Percentiles rank a stretch among this genome's conserved stretches.
These are phyloP conservation scores for Porites divaricata DNA, from an alignment of 92 coral and sea anemone species.

Conservation along the genomic window DNA sequence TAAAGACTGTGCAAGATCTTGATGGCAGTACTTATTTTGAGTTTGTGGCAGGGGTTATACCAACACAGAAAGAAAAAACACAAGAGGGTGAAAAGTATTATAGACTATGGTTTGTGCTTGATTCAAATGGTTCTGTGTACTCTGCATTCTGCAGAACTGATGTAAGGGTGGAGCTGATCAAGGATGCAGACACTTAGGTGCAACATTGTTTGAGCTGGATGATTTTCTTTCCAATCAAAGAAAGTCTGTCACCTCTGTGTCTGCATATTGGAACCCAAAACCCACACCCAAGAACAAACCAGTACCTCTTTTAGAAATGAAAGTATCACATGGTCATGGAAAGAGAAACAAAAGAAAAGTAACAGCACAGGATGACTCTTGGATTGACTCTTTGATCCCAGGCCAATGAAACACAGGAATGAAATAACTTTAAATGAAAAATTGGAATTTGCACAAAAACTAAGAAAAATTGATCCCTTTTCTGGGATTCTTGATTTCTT, in stretches of 20 bases:
- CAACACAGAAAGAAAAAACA: conserved; percentile 70
- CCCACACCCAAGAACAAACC: conserved; percentile 65
- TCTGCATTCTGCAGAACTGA: conserved; percentile 80
- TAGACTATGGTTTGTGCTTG: conserved; percentile 68
- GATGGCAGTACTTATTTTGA: conserved; percentile 57
- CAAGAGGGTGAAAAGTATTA: conserved; percentile 68
- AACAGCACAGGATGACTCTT: conserved; percentile 62
- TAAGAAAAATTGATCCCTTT: conserved; percentile 52
- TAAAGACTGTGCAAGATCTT: conserved; percentile 59
- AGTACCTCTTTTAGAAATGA: conserved; percentile 52
- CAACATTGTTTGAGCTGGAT: conserved; percentile 69
- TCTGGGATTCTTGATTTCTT: conserved; percentile 72
- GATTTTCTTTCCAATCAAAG: conserved; percentile 65
- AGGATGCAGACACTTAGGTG: conserved; percentile 80
- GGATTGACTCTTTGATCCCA: conserved; percentile 76
- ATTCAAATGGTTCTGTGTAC: conserved; percentile 60
- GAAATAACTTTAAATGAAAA: conserved; percentile 49
- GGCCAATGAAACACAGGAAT: conserved; percentile 62
- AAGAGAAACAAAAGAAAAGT: conserved; percentile 58
- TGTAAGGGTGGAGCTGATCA: conserved; percentile 82
- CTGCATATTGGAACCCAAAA: conserved; percentile 77
- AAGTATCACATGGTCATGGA: conserved; percentile 38
- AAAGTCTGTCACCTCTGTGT: conserved; percentile 64
- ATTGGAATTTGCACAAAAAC: conserved; percentile 50
- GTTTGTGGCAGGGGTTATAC: conserved; percentile 69